Evolutionary conservation across 1,140 invertebrate species (phyloP).

Genomic region (Drosophila yakuba): DNA sequence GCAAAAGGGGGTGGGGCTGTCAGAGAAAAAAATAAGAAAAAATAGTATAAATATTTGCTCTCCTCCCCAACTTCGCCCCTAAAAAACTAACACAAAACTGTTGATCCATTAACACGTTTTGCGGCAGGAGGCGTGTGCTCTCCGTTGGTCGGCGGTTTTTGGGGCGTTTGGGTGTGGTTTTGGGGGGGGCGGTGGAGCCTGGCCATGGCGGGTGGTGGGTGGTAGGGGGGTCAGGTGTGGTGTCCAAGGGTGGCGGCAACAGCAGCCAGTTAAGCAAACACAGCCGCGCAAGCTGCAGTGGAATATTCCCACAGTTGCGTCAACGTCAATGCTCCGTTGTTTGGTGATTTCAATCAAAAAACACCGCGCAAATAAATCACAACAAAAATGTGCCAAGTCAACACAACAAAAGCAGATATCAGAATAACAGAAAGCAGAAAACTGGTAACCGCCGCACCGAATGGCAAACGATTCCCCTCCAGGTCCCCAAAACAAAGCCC

Average conservation of each 20-base stretch:
- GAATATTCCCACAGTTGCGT: conserved; percentile 81
- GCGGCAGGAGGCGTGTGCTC: conserved; percentile 50
- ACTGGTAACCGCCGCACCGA: conserved; percentile 53
- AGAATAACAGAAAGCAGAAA: conserved; percentile 24
- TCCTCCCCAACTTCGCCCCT: conserved; percentile 26
- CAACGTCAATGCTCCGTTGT: conserved; percentile 42
- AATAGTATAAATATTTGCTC: too few species aligned
- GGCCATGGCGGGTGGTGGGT: neutral
- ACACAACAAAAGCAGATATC: conserved; percentile 55
- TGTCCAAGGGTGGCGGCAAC: neutral
- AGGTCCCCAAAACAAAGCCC: conserved; percentile 4
- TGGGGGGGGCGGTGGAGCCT: neutral
- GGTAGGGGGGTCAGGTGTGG: conserved; percentile 2
- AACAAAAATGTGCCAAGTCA: conserved; percentile 75
- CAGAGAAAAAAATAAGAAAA: conserved; percentile 34
- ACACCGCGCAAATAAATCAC: conserved; percentile 69
- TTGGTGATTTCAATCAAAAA: conserved; percentile 70
- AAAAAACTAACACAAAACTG: conserved; percentile 62
- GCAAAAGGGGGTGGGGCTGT: conserved; percentile 35
- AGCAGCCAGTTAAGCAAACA: conserved; percentile 58
- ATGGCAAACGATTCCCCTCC: conserved; percentile 40
- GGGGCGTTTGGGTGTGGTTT: neutral
- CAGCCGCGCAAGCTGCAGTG: conserved; percentile 60
- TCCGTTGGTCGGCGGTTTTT: too few species aligned
- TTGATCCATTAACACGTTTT: conserved; percentile 78